Conservation (phyloP, 2,888 invertebrate species). For the Tachina lurida region DNA sequence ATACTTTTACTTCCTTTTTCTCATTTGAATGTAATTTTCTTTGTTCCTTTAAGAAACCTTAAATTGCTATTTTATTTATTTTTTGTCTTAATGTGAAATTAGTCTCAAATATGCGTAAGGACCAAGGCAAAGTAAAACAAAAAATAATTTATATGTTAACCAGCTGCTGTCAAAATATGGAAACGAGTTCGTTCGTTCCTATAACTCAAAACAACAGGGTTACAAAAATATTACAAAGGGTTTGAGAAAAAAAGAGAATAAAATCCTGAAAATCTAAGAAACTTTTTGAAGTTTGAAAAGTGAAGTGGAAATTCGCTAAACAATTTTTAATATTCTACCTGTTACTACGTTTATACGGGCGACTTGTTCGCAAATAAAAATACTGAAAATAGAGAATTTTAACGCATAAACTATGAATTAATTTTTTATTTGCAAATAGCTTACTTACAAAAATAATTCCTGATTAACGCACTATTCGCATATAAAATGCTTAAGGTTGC, state of each 20-base stretch:
- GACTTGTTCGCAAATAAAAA: too few species aligned
- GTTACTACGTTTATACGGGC: too few species aligned
- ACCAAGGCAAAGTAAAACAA: constrained; percentile 12
- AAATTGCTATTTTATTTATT: constrained; percentile 44
- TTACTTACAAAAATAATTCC: too few species aligned
- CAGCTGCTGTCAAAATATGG: constrained; percentile 66
- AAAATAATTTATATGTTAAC: constrained; percentile 39
- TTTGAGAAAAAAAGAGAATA: not conserved
- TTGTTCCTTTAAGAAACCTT: constrained; percentile 50
- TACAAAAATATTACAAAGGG: not conserved
- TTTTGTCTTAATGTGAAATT: constrained; percentile 52
- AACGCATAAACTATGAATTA: too few species aligned
- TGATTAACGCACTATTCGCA: too few species aligned
- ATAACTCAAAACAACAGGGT: constrained; percentile 27
- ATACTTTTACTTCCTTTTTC: constrained; percentile 47
- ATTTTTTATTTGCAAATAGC: too few species aligned
- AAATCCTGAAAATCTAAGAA: not conserved
- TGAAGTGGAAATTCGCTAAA: not conserved
- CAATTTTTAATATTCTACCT: too few species aligned
- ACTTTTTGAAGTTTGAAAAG: not conserved
- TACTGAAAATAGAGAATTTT: too few species aligned
- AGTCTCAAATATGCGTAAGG: constrained; percentile 54
- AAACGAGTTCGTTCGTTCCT: constrained; percentile 44
- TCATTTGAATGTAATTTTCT: constrained; percentile 2
- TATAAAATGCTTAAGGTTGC: too few species aligned